phyloP scores from a whole-genome alignment of 2,888 invertebrate genomes.

The Pollenia amentaria region DNA sequence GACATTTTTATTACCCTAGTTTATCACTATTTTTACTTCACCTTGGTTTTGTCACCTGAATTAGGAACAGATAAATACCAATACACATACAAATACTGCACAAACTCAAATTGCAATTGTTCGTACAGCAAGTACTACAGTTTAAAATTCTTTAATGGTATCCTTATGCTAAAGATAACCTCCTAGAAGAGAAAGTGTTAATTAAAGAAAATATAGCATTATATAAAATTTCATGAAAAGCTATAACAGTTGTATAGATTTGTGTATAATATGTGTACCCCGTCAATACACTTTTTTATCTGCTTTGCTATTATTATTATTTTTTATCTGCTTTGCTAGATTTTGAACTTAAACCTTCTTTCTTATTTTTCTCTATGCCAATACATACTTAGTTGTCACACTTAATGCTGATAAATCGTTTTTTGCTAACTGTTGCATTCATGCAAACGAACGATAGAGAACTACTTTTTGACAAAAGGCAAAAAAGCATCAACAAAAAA shows the following conservation, averaged over 20 bases:
- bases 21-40: not conserved
- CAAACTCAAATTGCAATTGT: not conserved
- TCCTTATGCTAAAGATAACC: not conserved
- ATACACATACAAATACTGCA: not conserved
- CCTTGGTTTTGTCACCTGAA: not conserved
- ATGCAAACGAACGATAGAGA: conserved; percentile 35
- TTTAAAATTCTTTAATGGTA: conserved; percentile 10
- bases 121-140: not conserved
- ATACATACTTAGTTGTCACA: conserved; percentile 38
- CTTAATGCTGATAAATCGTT: conserved; percentile 63
- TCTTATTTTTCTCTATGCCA: too few relatives aligned
- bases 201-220: too few relatives aligned
- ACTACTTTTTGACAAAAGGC: not conserved
- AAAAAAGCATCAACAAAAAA: not conserved
- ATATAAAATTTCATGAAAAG: too few relatives aligned
- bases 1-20: too few relatives aligned
- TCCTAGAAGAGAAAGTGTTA: too few relatives aligned
- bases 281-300: too few relatives aligned
- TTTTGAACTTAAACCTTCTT: too few relatives aligned
- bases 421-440: conserved; percentile 27
- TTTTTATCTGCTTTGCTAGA: too few relatives aligned
- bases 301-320: too few relatives aligned
- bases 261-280: too few relatives aligned
- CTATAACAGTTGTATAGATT: too few relatives aligned
- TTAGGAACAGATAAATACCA: not conserved